Evolutionary conservation across 1,140 invertebrate genomes (phyloP).

Genomic region (Eurytemora carolleeae): DNA sequence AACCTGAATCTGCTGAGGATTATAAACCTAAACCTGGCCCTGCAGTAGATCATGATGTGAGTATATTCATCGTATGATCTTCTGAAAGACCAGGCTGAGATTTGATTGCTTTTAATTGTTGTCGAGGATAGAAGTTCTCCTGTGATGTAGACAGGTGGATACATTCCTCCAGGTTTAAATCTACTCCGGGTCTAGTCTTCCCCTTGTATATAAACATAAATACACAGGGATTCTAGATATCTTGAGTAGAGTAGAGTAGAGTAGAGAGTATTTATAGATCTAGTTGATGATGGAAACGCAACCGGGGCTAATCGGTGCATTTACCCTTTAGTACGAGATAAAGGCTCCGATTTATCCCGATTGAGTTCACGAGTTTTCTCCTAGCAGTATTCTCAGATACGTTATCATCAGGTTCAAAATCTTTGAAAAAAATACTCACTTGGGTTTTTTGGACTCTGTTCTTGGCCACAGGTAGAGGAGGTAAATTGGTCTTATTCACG

Average conservation of each 20-base stretch:
- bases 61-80: neutral
- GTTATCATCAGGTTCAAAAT: neutral
- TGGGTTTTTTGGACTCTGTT: neutral
- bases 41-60: conserved; percentile 15
- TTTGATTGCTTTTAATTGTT: too few species aligned
- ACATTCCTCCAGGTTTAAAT: too few species aligned
- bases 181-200: too few species aligned
- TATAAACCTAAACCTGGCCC: conserved; percentile 7
- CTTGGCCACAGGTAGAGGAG: neutral
- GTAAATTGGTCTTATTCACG: neutral
- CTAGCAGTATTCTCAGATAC: neutral
- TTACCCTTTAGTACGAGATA: neutral
- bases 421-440: neutral
- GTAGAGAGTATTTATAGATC: too few species aligned
- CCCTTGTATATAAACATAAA: too few species aligned
- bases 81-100: neutral
- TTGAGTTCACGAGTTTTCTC: too few species aligned
- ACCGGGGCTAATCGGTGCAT: neutral
- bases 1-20: neutral
- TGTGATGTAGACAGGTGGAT: too few species aligned
- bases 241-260: too few species aligned
- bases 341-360: neutral
- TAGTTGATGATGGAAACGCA: neutral
- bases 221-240: too few species aligned
- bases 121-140: too few species aligned